Percentiles rank a stretch among this genome's conserved stretches.
phyloP scores from a whole-genome alignment of 2,888 invertebrate genomes.

The Xestia sexstrigata region DNA sequence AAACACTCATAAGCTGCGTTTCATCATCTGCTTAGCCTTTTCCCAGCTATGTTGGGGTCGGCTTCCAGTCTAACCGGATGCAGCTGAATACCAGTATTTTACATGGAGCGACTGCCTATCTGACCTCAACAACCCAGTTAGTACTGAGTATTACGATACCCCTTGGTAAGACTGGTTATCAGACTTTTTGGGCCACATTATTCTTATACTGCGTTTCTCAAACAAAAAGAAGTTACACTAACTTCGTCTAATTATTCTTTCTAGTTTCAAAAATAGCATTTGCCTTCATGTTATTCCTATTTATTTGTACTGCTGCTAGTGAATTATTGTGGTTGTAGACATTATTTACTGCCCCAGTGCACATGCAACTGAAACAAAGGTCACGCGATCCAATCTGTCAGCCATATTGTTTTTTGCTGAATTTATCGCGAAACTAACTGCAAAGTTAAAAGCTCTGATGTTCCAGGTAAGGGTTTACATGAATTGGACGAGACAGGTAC shows the following conservation, averaged over 20 bases:
- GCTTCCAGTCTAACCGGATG: too few species aligned
- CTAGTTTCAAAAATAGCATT: slow-evolving; percentile 21
- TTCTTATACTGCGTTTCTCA: neutral
- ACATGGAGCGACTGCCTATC: too few species aligned
- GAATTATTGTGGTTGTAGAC: slow-evolving; percentile 41
- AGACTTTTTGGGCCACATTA: too few species aligned
- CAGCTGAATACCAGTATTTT: too few species aligned
- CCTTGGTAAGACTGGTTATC: too few species aligned
- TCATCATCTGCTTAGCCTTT: too few species aligned
- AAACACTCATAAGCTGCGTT: neutral
- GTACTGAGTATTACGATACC: too few species aligned
- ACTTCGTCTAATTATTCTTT: slow-evolving; percentile 14
- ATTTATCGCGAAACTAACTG: slow-evolving; percentile 31
- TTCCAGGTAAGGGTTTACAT: slow-evolving; percentile 2
- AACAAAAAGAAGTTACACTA: neutral
- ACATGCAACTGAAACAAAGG: slow-evolving; percentile 55
- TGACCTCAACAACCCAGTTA: too few species aligned
- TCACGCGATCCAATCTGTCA: slow-evolving; percentile 59
- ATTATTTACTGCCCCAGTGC: slow-evolving; percentile 38
- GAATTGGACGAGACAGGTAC: neutral
- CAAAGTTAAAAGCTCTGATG: slow-evolving; percentile 24
- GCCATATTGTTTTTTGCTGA: slow-evolving; percentile 48
- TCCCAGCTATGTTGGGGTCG: too few species aligned
- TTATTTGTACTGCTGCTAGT: slow-evolving; percentile 26
- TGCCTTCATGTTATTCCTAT: slow-evolving; percentile 25